A percentile compares a stretch with the other conserved stretches of the same genome.
Conservation (phyloP, 2,113 vertebrate genomes). For the Oncorhynchus gorbuscha region DNA sequence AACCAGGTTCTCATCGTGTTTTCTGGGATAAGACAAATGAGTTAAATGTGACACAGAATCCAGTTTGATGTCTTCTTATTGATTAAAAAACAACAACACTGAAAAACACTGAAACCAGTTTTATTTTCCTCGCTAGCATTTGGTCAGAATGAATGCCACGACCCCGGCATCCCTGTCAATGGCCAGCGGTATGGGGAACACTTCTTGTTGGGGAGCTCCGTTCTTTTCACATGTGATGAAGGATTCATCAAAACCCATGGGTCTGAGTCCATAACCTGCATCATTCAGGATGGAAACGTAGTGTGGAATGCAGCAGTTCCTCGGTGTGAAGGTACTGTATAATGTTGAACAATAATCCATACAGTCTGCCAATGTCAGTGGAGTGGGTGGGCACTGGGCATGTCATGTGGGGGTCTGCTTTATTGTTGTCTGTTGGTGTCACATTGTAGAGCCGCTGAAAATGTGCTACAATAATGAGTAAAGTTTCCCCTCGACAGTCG, state of each 20-base stretch:
- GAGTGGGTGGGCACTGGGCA: no score
- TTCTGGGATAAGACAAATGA: no score
- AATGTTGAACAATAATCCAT: conserved; percentile 1
- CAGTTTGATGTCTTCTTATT: no score
- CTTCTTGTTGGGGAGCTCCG: conserved; percentile 92
- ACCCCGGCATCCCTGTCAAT: conserved; percentile 94
- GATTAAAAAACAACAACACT: no score
- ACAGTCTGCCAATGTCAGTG: not conserved
- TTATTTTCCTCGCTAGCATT: conserved; percentile 76
- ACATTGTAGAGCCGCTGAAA: no score
- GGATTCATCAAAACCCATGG: conserved; percentile 97
- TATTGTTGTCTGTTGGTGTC: no score
- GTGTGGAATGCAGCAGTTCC: conserved; percentile 94
- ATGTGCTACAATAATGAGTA: no score
- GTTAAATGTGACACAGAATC: no score
- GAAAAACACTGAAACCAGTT: no score
- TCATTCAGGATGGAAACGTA: conserved; percentile 96
- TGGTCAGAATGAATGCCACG: conserved; percentile 97
- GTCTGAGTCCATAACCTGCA: conserved; percentile 90
- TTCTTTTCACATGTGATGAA: conserved; percentile 95
- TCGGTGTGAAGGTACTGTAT: conserved; percentile 89
- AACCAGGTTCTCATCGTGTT: no score
- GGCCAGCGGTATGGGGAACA: conserved; percentile 93
- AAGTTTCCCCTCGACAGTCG: no score
- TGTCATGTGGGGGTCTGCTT: no score